These are phyloP conservation scores for Nesogale talazaci DNA, from an alignment of 2,113 vertebrate species.

Conservation along the genomic window DNA sequence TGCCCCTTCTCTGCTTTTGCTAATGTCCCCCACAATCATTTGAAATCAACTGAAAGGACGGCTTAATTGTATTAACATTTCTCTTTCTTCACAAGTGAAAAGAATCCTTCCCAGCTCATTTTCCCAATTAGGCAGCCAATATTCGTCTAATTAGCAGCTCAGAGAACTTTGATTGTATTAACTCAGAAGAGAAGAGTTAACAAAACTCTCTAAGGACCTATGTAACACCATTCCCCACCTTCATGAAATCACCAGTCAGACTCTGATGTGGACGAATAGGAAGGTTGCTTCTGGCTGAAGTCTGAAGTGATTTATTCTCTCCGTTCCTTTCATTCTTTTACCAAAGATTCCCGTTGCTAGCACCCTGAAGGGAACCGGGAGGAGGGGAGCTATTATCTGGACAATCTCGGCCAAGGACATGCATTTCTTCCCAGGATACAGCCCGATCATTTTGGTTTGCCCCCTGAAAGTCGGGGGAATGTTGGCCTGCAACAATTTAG, in stretches of 20 bases:
- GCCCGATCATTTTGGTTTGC: constrained; percentile 12
- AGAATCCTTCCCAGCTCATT: constrained; percentile 59
- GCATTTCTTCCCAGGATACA: constrained; percentile 62
- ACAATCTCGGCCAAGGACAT: constrained; percentile 69
- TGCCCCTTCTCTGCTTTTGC: constrained; percentile 14
- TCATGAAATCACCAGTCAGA: constrained; percentile 69
- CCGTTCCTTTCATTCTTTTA: constrained; percentile 68
- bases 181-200: constrained; percentile 74
- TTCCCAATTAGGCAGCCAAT: constrained; percentile 75
- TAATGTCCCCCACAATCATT: background rate
- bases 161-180: constrained; percentile 70
- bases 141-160: constrained; percentile 78
- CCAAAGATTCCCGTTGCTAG: constrained; percentile 69
- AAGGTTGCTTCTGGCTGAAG: constrained; percentile 66
- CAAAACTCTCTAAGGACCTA: constrained; percentile 72
- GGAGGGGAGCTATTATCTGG: constrained; percentile 63
- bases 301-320: constrained; percentile 76
- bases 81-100: constrained; percentile 69
- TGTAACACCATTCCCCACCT: constrained; percentile 70
- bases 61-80: constrained; percentile 57
- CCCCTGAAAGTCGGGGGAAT: background rate
- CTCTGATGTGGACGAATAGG: constrained; percentile 31
- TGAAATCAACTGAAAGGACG: constrained; percentile 46
- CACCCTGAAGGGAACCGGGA: constrained; percentile 65
- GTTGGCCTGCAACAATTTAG: background rate